Conservation (phyloP, 1,140 invertebrate species). For the Pygmarrhopalites habei region DNA sequence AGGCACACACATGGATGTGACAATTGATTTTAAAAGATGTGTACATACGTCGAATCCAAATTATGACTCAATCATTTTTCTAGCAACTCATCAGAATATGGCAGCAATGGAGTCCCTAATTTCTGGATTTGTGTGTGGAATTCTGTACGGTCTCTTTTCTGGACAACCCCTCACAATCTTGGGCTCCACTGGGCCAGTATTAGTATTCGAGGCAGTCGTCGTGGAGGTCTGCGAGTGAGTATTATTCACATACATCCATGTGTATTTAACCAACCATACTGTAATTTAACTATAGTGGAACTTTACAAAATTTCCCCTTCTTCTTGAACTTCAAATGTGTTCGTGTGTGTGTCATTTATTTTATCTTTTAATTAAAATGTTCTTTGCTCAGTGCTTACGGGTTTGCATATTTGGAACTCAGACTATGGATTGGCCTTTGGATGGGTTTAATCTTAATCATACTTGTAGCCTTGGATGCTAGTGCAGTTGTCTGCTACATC, state of each 20-base stretch:
- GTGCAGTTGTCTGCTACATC: slow-evolving; percentile 96
- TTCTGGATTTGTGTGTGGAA: slow-evolving; percentile 89
- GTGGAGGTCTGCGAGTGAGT: slow-evolving; percentile 85
- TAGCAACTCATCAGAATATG: slow-evolving; percentile 83
- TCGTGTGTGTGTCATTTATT: too few relatives aligned
- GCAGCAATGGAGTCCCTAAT: slow-evolving; percentile 96
- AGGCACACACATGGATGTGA: too few relatives aligned
- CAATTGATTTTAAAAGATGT: too few relatives aligned
- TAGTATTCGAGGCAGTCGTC: slow-evolving; percentile 96
- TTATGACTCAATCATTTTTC: too few relatives aligned
- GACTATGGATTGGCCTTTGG: slow-evolving; percentile 94
- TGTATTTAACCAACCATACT: too few relatives aligned
- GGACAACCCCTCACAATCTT: slow-evolving; percentile 96
- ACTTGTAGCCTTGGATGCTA: slow-evolving; percentile 91
- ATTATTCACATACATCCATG: not conserved
- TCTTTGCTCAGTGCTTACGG: slow-evolving; percentile 53
- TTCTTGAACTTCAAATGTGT: too few relatives aligned
- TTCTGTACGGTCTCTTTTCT: slow-evolving; percentile 92
- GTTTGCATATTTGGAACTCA: slow-evolving; percentile 89
- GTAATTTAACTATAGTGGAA: too few relatives aligned
- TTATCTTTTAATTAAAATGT: too few relatives aligned
- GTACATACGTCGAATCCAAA: too few relatives aligned
- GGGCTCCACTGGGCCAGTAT: slow-evolving; percentile 93
- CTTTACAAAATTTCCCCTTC: too few relatives aligned
- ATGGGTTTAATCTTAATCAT: slow-evolving; percentile 75